These are phyloP conservation scores for Thunnus thynnus DNA, from an alignment of 2,113 vertebrate species.

Conservation along the genomic window DNA sequence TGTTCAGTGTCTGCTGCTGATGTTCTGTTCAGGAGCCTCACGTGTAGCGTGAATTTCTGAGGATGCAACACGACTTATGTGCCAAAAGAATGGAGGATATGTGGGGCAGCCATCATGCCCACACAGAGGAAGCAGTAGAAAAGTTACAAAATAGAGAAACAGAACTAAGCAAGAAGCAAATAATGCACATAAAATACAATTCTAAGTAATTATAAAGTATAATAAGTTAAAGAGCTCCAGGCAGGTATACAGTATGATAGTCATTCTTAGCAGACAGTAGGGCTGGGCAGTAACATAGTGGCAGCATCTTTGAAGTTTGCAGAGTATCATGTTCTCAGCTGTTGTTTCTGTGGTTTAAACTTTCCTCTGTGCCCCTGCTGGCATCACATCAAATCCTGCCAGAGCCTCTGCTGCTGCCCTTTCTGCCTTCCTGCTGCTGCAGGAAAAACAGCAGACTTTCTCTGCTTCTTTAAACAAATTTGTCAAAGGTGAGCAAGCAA, in stretches of 20 bases:
- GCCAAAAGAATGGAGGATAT: too few species aligned
- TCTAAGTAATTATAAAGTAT: neutral
- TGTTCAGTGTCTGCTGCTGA: too few species aligned
- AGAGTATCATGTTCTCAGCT: slow-evolving; percentile 21
- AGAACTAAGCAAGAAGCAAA: too few species aligned
- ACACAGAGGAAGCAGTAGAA: too few species aligned
- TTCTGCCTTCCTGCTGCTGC: slow-evolving; percentile 18
- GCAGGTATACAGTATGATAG: neutral
- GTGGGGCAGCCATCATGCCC: too few species aligned
- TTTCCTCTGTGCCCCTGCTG: slow-evolving; percentile 27
- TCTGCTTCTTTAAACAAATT: slow-evolving; percentile 53
- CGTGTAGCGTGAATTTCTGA: too few species aligned
- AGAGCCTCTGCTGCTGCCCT: slow-evolving; percentile 24
- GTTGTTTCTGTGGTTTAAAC: slow-evolving; percentile 51
- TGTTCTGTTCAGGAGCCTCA: too few species aligned
- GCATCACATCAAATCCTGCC: slow-evolving; percentile 49
- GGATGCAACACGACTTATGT: too few species aligned
- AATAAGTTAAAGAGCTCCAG: neutral
- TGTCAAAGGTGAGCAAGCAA: slow-evolving; percentile 68
- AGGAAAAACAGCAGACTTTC: slow-evolving; percentile 8
- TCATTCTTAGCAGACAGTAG: neutral
- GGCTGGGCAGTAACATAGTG: slow-evolving; percentile 7
- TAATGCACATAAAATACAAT: too few species aligned
- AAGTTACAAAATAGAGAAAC: too few species aligned
- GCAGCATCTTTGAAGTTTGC: slow-evolving; percentile 43